Conservation (phyloP, 2,797 vertebrate species). For the Poecilia gillii region DNA sequence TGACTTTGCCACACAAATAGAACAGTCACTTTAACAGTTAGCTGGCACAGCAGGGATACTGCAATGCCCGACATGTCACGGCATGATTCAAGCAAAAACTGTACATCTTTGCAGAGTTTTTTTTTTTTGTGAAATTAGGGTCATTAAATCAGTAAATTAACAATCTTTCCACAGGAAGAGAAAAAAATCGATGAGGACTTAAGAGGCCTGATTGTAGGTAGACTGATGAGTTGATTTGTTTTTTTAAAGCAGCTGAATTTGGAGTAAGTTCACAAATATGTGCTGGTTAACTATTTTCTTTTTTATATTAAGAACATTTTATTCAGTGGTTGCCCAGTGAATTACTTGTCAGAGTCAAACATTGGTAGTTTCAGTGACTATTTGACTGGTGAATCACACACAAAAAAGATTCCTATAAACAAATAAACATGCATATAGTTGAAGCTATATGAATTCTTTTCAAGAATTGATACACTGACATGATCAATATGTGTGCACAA, state of each 20-base stretch:
- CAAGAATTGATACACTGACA: no score
- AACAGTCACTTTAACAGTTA: constrained; percentile 26
- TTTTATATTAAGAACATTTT: not conserved
- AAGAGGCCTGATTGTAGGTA: not conserved
- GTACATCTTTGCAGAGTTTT: constrained; percentile 4
- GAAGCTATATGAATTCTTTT: no score
- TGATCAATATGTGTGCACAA: no score
- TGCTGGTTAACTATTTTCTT: not conserved
- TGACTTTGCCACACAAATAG: constrained; percentile 31
- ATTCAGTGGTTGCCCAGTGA: not conserved
- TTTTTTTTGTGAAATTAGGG: constrained; percentile 6
- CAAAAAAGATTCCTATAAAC: no score
- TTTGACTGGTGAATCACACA: no score
- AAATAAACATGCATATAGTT: no score
- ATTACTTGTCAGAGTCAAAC: no score
- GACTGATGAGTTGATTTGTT: not conserved
- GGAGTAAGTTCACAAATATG: not conserved
- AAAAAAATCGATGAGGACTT: not conserved
- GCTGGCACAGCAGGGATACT: constrained; percentile 20
- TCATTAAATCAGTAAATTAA: not conserved
- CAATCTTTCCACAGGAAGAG: not conserved
- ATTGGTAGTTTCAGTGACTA: no score
- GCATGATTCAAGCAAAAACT: constrained; percentile 17
- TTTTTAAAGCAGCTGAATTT: not conserved
- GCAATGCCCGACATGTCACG: constrained; percentile 22